Base-by-base conservation (phyloP, 2,113 vertebrate species). In the Coregonus clupeaformis region DNA sequence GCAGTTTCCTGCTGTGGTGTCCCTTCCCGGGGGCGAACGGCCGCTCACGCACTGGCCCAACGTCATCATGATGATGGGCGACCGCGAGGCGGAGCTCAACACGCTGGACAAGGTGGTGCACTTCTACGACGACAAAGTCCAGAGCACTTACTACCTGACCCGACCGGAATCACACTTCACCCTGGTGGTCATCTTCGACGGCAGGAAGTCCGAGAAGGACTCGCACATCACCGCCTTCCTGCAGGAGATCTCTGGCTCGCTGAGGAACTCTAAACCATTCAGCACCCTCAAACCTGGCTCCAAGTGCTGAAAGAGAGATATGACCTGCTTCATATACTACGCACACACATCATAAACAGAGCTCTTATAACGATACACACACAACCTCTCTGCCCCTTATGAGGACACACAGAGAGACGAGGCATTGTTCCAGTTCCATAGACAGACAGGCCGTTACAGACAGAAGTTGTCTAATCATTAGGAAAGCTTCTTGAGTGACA, bases 61-160 rank as follows among this genome's bases (percentile, higher is more conserved):
- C 27, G 97, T 99, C 71, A 96, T 98, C 86, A 98, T 98, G 97
- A 98, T 99, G 89, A 99, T 99, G 98, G 94, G 95, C 0, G 97
- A 98, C 68, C 95, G 94, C 12, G 93, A 92, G 0, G 76, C 93
- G 0, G 98, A 99, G 86, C 95, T 99, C 77, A 97, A 97, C 90
- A 91, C 93, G 13, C 89, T 97, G 82, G 98, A 99, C 87, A 98
- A 98, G 80, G 96, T 98, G 70, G 96, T 98, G 36, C 95, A 99
- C 83, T 98, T 98, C 92, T 99, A 98, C 0, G 97, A 99, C 4
- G 98, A 99, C 80, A 98, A 98, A 83, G 97, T 97, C 72, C 97
- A 98, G 93, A 99, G 98, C 91, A 98, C 97, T 0, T 99, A 99
- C 89, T 99, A 96, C 86, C 90, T 99, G 71, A 95, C 95, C 4